Conservation (phyloP, 2,113 vertebrate genomes). For the Perca fluviatilis region DNA sequence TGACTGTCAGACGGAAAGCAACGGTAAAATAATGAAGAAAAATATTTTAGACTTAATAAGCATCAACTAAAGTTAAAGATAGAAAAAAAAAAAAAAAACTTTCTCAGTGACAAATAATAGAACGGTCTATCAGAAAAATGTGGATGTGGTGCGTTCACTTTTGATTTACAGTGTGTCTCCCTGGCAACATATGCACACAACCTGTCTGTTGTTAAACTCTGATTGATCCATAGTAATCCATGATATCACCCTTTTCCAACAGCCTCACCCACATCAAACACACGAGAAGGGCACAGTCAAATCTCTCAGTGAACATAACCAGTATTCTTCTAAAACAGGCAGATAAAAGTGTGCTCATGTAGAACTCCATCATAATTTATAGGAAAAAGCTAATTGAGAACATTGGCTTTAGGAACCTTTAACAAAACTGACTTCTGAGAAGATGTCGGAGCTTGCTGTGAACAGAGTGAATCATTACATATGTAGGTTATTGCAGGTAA, state of each 20-base stretch:
- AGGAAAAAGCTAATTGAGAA: neutral
- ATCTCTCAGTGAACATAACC: constrained; percentile 6
- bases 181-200: constrained; percentile 15
- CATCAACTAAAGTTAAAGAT: neutral
- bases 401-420: constrained; percentile 20
- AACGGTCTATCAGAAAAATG: neutral
- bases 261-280: neutral
- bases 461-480: constrained; percentile 32
- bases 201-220: neutral
- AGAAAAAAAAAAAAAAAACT: neutral
- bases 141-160: neutral
- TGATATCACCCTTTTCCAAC: constrained; percentile 15
- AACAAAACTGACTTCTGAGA: constrained; percentile 3
- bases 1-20: constrained; percentile 23
- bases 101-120: neutral
- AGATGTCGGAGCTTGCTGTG: constrained; percentile 11
- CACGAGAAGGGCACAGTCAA: neutral
- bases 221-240: constrained; percentile 6
- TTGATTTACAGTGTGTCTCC: neutral
- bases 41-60: neutral
- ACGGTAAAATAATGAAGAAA: neutral
- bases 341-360: neutral
- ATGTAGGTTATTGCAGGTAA: constrained; percentile 39
- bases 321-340: neutral
- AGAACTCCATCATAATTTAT: neutral